A percentile compares a stretch with the other conserved stretches of the same genome.
Evolutionary conservation across 2,888 invertebrate genomes (phyloP).

Genomic region (Sinotaia quadrata): DNA sequence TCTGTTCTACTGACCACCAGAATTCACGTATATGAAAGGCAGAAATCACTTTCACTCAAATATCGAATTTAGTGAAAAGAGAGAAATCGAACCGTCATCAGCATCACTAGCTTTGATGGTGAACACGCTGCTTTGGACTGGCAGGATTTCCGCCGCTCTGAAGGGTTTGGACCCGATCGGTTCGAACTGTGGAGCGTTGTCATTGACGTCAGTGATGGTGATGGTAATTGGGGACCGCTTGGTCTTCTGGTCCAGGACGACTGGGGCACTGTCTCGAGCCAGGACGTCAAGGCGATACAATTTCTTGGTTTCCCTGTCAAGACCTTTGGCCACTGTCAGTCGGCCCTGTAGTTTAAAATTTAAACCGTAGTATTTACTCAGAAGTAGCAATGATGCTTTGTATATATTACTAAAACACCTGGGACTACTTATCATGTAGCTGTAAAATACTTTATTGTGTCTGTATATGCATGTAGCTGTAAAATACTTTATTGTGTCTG

Average conservation of each 20-base stretch:
- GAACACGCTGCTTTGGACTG: conserved; percentile 43
- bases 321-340: conserved; percentile 73
- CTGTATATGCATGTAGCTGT: too few species aligned
- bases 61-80: too few species aligned
- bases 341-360: conserved; percentile 52
- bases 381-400: too few species aligned
- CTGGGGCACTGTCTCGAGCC: conserved; percentile 82
- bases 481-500: too few species aligned
- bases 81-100: conserved; percentile 39
- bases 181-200: conserved; percentile 87
- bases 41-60: too few species aligned
- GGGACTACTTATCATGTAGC: too few species aligned
- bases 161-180: conserved; percentile 36
- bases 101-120: conserved; percentile 53
- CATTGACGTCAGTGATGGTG: conserved; percentile 88
- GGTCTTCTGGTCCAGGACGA: conserved; percentile 45
- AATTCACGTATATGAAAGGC: too few species aligned
- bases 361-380: too few species aligned
- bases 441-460: too few species aligned
- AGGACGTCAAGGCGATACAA: conserved; percentile 81
- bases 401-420: too few species aligned
- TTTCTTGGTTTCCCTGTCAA: conserved; percentile 83
- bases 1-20: too few species aligned
- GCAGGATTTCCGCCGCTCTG: conserved; percentile 49
- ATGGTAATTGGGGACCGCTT: conserved; percentile 75